phyloP scores from a whole-genome alignment of 2,113 vertebrate genomes.

The Grammomys dolichurus region DNA sequence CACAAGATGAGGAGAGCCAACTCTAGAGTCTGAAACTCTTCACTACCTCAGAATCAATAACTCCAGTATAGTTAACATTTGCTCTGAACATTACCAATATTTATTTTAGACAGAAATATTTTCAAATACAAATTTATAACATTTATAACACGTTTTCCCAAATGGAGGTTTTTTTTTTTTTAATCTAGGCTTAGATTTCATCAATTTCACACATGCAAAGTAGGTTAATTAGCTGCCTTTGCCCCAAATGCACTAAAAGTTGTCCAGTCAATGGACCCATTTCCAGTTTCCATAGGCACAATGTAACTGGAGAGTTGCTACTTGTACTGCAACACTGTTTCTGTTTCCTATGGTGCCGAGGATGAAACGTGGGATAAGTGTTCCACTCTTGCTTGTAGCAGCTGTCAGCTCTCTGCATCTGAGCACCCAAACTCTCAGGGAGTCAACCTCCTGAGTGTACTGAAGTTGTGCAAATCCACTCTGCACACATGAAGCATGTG shows the following conservation, averaged over 20 bases:
- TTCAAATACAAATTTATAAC: neutral
- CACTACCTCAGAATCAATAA: neutral
- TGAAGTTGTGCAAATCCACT: neutral
- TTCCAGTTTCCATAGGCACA: accelerated
- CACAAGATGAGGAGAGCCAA: neutral
- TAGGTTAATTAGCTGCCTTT: neutral
- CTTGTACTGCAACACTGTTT: accelerated
- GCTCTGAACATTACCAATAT: neutral
- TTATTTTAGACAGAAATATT: neutral
- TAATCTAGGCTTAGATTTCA: neutral
- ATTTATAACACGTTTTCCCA: neutral
- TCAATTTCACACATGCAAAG: neutral
- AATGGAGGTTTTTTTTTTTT: neutral
- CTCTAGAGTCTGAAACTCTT: neutral
- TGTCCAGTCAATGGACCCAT: neutral
- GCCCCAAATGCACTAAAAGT: neutral
- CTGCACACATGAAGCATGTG: no score
- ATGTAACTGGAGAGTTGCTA: accelerated
- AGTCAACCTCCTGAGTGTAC: accelerated
- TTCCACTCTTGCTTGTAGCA: accelerated
- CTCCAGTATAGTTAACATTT: neutral
- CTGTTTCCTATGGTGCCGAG: no score
- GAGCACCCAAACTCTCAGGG: neutral
- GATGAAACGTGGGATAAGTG: accelerated
- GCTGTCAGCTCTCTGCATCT: neutral